phyloP scores from a whole-genome alignment of 2,797 vertebrate species.

The Syngnathus rostellatus region DNA sequence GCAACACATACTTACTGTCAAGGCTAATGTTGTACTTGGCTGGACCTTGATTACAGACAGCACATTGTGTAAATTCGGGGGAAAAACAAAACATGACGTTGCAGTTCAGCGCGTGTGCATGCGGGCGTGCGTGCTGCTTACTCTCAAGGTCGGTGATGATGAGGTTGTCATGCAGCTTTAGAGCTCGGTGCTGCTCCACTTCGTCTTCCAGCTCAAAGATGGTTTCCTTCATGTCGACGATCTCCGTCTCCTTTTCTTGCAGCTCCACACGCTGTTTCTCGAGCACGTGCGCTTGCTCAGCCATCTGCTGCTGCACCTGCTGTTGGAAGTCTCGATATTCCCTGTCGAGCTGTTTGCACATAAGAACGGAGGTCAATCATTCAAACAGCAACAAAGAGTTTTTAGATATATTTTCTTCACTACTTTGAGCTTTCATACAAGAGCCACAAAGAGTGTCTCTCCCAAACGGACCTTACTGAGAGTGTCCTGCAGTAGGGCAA shows the following conservation, averaged over 20 bases:
- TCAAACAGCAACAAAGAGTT: slow-evolving; percentile 6
- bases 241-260: slow-evolving; percentile 88
- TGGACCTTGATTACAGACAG: not conserved
- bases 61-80: not conserved
- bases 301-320: slow-evolving; percentile 84
- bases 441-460: not conserved
- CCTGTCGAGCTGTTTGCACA: slow-evolving; percentile 75
- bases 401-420: not conserved
- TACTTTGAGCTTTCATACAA: not conserved
- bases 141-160: slow-evolving; percentile 93
- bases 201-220: slow-evolving; percentile 97
- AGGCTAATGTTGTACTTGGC: not conserved
- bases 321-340: slow-evolving; percentile 86
- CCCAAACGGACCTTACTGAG: slow-evolving; percentile 76
- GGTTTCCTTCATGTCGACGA: slow-evolving; percentile 94
- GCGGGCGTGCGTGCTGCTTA: slow-evolving; percentile 58
- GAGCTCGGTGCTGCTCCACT: slow-evolving; percentile 91
- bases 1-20: not conserved
- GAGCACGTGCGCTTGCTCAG: slow-evolving; percentile 77
- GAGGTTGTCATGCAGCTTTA: slow-evolving; percentile 96
- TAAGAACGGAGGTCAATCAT: slow-evolving; percentile 10
- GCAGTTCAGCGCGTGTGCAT: not conserved
- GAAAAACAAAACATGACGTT: not conserved
- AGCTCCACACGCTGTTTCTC: slow-evolving; percentile 83
- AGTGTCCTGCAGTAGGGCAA: slow-evolving; percentile 78